Percentiles rank a stretch among this genome's conserved stretches.
These are phyloP conservation scores for Drosophila mulleri DNA, from an alignment of 2,888 invertebrate genomes.

Conservation along the genomic window DNA sequence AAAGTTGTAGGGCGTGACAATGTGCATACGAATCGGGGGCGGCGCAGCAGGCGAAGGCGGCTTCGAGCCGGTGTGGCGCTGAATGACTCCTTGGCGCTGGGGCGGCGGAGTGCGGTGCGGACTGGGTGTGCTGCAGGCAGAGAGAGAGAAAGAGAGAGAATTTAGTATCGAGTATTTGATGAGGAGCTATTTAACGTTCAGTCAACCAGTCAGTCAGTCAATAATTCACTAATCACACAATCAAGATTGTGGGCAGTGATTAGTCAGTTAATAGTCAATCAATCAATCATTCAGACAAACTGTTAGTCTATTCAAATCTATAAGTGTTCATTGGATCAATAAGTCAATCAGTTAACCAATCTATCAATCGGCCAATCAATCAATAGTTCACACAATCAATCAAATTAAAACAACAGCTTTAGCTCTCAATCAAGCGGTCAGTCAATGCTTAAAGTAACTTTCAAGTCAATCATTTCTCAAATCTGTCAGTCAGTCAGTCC, in stretches of 20 bases:
- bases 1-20: constrained; percentile 85
- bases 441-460: too few relatives aligned
- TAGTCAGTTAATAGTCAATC: neutral
- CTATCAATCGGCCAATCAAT: too few relatives aligned
- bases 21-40: constrained; percentile 85
- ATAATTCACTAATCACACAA: neutral
- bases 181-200: neutral
- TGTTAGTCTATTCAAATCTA: too few relatives aligned
- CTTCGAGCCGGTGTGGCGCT: constrained; percentile 88
- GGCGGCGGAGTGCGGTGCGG: constrained; percentile 86
- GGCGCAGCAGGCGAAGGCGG: constrained; percentile 86
- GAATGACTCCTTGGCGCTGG: constrained; percentile 91
- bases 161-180: neutral
- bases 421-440: too few relatives aligned
- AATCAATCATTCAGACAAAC: neutral
- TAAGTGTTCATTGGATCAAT: too few relatives aligned
- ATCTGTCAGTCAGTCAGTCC: too few relatives aligned
- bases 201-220: neutral
- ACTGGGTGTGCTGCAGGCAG: constrained; percentile 84
- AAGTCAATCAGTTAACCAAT: too few relatives aligned
- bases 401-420: too few relatives aligned
- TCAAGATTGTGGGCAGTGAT: too few relatives aligned
- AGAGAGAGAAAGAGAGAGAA: neutral
- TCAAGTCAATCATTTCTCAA: neutral
- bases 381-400: neutral